Conservation (phyloP, 2,888 invertebrate species). For the Drosophila stalkeri region DNA sequence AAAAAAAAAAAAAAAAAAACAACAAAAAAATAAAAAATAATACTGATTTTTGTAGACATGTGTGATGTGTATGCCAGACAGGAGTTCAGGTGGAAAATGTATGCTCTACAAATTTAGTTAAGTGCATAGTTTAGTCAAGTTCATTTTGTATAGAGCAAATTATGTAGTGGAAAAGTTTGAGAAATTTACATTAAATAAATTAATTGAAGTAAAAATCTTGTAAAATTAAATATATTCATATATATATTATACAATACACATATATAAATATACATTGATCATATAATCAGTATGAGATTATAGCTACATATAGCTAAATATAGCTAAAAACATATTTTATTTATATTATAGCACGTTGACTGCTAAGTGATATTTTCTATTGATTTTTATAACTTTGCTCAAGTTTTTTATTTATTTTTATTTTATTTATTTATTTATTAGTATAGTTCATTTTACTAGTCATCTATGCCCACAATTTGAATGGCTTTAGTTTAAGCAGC, state of each 20-base stretch:
- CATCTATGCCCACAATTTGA: constrained; percentile 9
- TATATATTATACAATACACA: no score
- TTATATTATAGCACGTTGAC: neutral
- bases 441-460: constrained; percentile 1
- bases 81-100: constrained; percentile 15
- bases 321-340: neutral
- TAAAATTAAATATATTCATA: no score
- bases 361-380: no score
- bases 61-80: constrained; percentile 13
- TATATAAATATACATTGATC: no score
- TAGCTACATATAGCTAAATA: neutral
- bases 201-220: neutral
- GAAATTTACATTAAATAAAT: neutral
- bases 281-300: no score
- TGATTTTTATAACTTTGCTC: no score
- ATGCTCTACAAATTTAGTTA: constrained; percentile 26
- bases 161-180: neutral
- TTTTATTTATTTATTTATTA: no score
- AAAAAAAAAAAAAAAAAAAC: no score
- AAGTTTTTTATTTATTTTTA: no score
- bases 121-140: neutral
- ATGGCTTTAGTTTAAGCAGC: constrained; percentile 39
- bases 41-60: constrained; percentile 26
- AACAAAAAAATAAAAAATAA: constrained; percentile 12
- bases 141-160: neutral